Base-by-base conservation (phyloP, 2,797 vertebrate species). In the Diglossa cyanea region DNA sequence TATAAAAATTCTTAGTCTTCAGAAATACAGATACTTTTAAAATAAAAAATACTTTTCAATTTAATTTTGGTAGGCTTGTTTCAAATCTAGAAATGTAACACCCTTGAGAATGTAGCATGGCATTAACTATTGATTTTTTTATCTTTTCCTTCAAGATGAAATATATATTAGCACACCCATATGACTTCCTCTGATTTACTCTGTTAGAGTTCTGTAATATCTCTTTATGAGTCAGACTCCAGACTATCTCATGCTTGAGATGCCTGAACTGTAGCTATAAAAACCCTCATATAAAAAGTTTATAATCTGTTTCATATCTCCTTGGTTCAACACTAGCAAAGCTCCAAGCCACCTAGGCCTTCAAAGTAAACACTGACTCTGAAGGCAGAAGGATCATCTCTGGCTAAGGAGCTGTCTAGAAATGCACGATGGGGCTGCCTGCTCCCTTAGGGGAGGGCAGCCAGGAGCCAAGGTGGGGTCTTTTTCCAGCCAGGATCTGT, bases 361-460 rank as follows among this genome's bases (percentile, higher is more conserved):
- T 9, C 13, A 6, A 9, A 31, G 13, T 11, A 62, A 40, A 31
- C 37, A n/a, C 19, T 30, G 4, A 4, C 15, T 68, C 60, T 68
- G 33, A 66, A 51, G 47, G 33, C 25, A 62, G 28, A 21, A 30
- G 53, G 23, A 16, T 14, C 5, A 9, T 68, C 51, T 47, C 28
- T 48, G 19, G n/a, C 24, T 60, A 4, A 76, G 37, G 37, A 11
- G 4, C 14, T 62, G 4, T 30, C 17, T 19, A 50, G 23, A 9
- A 55, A 6, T 21, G 28, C 31, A 17, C 1, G 3, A 21, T 13
- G 25, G 37, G 37, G 7, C 66, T 87, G 21, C 24, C 33, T 48
- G 2, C 21, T 57, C 23, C 45, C 10, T 13, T 4, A 54, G 23
- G 30, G 8, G 3, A 0, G 4, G 16, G 17, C 50, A 81, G 7